Percentiles rank a stretch among this genome's conserved stretches.
Conservation (phyloP, 1,140 invertebrate species). For the Drosophila virilis region DNA sequence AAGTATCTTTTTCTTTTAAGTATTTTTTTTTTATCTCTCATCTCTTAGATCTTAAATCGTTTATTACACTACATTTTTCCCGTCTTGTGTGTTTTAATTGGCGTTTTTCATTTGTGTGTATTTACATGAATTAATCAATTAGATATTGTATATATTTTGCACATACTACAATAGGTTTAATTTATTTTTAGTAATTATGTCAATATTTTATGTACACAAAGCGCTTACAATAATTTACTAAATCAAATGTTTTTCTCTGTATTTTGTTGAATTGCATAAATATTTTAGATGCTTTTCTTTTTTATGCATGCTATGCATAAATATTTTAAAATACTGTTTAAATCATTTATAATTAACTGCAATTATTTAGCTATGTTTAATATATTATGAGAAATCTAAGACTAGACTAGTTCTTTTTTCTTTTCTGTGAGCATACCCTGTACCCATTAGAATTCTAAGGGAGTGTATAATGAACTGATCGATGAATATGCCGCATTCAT, state of each 20-base stretch:
- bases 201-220: conserved; percentile 38
- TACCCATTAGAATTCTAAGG: background rate
- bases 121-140: conserved; percentile 47
- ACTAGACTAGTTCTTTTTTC: background rate
- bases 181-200: conserved; percentile 22
- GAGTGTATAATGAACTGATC: no score
- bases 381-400: conserved; percentile 14
- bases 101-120: conserved; percentile 24
- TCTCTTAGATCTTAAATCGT: background rate
- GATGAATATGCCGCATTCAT: no score
- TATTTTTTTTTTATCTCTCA: background rate
- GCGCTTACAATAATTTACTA: conserved; percentile 33
- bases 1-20: background rate
- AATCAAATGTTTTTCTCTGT: conserved; percentile 22
- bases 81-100: background rate
- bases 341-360: conserved; percentile 27
- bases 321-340: conserved; percentile 45
- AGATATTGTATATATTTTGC: conserved; percentile 1
- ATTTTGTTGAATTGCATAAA: conserved; percentile 46
- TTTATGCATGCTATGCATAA: conserved; percentile 12
- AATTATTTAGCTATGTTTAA: conserved; percentile 18
- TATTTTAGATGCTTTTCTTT: conserved; percentile 34
- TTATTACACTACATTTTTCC: background rate
- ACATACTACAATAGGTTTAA: conserved; percentile 17
- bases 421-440: conserved; percentile 10